Percentiles rank a stretch among this genome's conserved stretches.
Conservation (phyloP, 2,797 vertebrate species). For the Eulemur coronatus region DNA sequence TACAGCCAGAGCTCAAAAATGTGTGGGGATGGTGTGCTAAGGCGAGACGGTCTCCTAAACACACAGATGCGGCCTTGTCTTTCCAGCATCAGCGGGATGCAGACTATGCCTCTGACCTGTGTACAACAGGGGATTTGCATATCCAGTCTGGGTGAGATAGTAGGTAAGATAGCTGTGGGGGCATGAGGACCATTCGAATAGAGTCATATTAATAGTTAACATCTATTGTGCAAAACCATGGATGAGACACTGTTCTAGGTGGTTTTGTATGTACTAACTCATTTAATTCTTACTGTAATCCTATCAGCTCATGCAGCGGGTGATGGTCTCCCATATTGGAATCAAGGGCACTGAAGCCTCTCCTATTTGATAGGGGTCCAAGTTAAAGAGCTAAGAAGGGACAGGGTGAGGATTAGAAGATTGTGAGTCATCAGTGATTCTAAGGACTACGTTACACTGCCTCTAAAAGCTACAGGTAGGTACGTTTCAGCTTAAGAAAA, state of each 20-base stretch:
- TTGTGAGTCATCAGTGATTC: not conserved
- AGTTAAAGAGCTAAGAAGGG: not conserved
- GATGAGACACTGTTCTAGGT: fast-evolving
- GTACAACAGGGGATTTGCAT: fast-evolving
- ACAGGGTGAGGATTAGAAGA: fast-evolving
- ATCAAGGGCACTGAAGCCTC: fast-evolving
- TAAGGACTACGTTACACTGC: fast-evolving
- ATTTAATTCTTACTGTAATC: fast-evolving
- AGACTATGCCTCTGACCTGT: not conserved
- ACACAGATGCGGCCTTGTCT: fast-evolving
- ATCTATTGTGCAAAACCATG: fast-evolving
- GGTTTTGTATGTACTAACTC: fast-evolving
- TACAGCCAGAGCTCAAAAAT: not conserved
- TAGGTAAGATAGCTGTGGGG: fast-evolving
- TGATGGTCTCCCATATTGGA: fast-evolving
- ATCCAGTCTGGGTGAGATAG: fast-evolving
- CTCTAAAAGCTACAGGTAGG: not conserved
- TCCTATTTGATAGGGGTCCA: fast-evolving
- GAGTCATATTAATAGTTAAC: fast-evolving
- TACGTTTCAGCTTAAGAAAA: not conserved
- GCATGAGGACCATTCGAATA: fast-evolving
- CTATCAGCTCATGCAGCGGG: fast-evolving
- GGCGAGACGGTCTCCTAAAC: no score
- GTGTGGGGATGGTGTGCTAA: not conserved
- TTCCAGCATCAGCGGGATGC: no score